A percentile compares a stretch with the other conserved stretches of the same genome.
These are phyloP conservation scores for Caenorhabditis imperialis DNA, from an alignment of 2,888 invertebrate species.

Conservation along the genomic window DNA sequence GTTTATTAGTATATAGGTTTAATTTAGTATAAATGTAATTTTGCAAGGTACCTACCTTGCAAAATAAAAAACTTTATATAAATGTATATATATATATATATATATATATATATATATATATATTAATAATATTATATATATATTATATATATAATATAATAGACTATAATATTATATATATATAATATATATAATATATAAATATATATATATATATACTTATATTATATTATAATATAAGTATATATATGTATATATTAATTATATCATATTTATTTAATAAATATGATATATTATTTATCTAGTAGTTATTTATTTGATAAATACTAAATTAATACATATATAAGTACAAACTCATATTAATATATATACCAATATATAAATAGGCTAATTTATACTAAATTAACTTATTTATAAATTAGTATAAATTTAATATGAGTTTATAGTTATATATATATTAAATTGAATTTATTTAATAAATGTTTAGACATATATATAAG, in stretches of 20 bases:
- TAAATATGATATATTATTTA: constrained; percentile 15
- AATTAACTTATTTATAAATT: constrained; percentile 1
- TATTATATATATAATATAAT: constrained; percentile 13
- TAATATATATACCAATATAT: constrained; percentile 23
- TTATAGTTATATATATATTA: too few relatives aligned
- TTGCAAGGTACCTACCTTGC: neutral
- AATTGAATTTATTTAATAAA: too few relatives aligned
- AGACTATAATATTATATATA: constrained; percentile 8
- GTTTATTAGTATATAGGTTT: neutral
- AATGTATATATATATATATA: constrained; percentile 25
- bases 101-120: constrained; percentile 17
- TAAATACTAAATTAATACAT: constrained; percentile 8
- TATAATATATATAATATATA: constrained; percentile 25
- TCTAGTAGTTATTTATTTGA: constrained; percentile 28
- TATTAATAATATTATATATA: constrained; percentile 15
- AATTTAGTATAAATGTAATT: constrained; percentile 11
- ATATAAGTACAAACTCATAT: constrained; percentile 15
- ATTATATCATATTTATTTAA: constrained; percentile 26
- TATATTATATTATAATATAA: constrained; percentile 35
- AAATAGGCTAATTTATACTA: neutral
- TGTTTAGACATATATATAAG: too few relatives aligned
- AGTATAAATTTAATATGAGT: too few relatives aligned
- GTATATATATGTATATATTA: constrained; percentile 20
- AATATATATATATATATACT: constrained; percentile 20
- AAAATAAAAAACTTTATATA: neutral